Evolutionary conservation across 2,888 invertebrate species (phyloP).

Genomic region (Hermaeophaga mercurialis): DNA sequence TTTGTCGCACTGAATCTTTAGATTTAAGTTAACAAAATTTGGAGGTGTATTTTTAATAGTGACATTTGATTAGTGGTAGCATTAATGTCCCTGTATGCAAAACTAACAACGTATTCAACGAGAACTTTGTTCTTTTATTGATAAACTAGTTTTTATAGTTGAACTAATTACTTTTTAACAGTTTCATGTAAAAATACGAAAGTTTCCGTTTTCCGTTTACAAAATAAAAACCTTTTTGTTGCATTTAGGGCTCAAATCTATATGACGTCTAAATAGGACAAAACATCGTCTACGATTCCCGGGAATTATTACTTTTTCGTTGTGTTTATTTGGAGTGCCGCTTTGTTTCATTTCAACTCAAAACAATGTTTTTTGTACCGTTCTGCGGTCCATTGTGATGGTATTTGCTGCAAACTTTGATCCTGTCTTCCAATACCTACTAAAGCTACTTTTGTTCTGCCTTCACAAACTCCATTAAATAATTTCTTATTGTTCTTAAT

Average conservation of each 20-base stretch:
- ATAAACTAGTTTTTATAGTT: too few relatives aligned
- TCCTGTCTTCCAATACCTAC: not conserved
- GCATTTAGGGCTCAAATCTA: not conserved
- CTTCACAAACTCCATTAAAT: not conserved
- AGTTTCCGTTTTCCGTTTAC: not conserved
- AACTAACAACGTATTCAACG: too few relatives aligned
- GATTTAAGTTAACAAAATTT: too few relatives aligned
- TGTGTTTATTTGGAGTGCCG: constrained; percentile 7
- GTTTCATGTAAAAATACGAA: too few relatives aligned
- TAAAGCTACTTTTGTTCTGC: constrained; percentile 6
- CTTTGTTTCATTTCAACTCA: constrained; percentile 11
- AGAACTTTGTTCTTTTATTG: too few relatives aligned
- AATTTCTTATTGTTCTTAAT: constrained; percentile 1
- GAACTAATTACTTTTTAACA: too few relatives aligned
- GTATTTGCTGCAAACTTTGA: constrained; percentile 9
- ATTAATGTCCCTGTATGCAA: too few relatives aligned
- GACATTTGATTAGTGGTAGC: too few relatives aligned
- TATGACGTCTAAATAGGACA: constrained; percentile 1
- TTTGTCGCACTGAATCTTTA: too few relatives aligned
- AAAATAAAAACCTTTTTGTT: constrained; percentile 4
- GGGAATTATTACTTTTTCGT: not conserved
- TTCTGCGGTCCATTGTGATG: constrained; percentile 11
- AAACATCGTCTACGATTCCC: constrained; percentile 3
- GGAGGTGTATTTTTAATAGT: too few relatives aligned
- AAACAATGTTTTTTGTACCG: not conserved